Evolutionary conservation across 2,888 invertebrate species (phyloP).

Genomic region (Oscheius sp.): DNA sequence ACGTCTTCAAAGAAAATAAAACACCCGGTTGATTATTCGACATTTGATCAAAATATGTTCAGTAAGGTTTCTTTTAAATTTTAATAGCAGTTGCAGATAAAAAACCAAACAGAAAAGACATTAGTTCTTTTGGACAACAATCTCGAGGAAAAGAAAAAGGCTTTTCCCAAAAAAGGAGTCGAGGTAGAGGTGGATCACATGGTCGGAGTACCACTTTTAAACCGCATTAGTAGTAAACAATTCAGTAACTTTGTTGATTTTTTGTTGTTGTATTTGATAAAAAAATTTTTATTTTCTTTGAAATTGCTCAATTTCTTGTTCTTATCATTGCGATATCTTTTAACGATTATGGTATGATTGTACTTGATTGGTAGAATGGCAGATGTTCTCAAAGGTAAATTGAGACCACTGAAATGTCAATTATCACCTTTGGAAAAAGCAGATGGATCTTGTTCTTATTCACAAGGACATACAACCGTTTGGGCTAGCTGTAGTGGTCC

Average conservation of each 20-base stretch:
- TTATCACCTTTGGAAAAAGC: conserved; percentile 42
- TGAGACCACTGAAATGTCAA: conserved; percentile 73
- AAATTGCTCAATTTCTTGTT: neutral
- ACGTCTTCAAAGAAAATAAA: conserved; percentile 7
- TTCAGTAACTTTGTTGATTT: neutral
- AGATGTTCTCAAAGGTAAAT: neutral
- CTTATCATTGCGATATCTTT: neutral
- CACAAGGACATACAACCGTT: conserved; percentile 46
- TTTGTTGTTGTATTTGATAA: conserved; percentile 26
- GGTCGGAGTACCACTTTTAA: conserved; percentile 32
- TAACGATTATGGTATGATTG: neutral
- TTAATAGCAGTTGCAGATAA: conserved; percentile 27
- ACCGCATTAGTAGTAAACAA: conserved; percentile 9
- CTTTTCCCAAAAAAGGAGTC: conserved; percentile 2
- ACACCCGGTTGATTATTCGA: conserved; percentile 38
- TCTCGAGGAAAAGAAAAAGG: conserved; percentile 4
- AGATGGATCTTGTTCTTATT: conserved; percentile 44
- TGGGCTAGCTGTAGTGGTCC: conserved; percentile 53
- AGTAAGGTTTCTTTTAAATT: conserved; percentile 20
- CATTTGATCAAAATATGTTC: conserved; percentile 36
- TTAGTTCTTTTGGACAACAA: conserved; percentile 50
- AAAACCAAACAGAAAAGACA: conserved; percentile 32
- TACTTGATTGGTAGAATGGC: neutral
- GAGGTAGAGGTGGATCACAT: conserved; percentile 36
- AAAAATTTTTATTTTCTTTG: conserved; percentile 2